Evolutionary conservation across 2,113 vertebrate species (phyloP).

Genomic region (Gobius niger): DNA sequence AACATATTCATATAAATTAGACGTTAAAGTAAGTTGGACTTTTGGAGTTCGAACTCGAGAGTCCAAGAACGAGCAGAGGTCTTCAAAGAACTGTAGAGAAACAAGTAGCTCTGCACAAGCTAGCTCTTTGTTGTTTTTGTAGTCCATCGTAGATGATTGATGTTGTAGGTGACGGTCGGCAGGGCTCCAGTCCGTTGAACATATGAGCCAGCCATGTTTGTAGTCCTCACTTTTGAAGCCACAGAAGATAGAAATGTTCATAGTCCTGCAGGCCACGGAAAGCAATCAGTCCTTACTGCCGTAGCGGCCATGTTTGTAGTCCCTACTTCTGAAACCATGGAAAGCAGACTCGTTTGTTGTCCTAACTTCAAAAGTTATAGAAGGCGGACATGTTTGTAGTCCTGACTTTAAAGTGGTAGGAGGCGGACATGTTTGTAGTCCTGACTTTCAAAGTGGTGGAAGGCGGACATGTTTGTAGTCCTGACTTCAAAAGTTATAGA

Average conservation of each 20-base stretch:
- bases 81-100: not conserved
- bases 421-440: conserved; percentile 11
- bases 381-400: not conserved
- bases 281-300: not conserved
- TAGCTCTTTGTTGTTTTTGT: not conserved
- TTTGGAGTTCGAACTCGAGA: not conserved
- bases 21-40: too few species aligned
- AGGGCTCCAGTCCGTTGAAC: not conserved
- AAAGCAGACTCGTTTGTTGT: conserved; percentile 7
- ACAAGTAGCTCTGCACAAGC: not conserved
- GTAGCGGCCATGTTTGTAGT: not conserved
- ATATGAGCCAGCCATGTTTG: not conserved
- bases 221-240: conserved; percentile 7
- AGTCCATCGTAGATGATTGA: not conserved
- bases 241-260: conserved; percentile 11
- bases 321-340: conserved; percentile 9
- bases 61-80: not conserved
- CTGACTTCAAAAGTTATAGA: conserved; percentile 8
- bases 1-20: too few species aligned
- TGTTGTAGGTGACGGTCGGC: not conserved
- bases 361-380: conserved; percentile 63
- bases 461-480: not conserved
- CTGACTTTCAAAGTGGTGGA: conserved; percentile 71
- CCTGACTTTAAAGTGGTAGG: conserved; percentile 3
- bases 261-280: not conserved